These are phyloP conservation scores for Macquaria australasica DNA, from an alignment of 2,113 vertebrate species.

Conservation along the genomic window DNA sequence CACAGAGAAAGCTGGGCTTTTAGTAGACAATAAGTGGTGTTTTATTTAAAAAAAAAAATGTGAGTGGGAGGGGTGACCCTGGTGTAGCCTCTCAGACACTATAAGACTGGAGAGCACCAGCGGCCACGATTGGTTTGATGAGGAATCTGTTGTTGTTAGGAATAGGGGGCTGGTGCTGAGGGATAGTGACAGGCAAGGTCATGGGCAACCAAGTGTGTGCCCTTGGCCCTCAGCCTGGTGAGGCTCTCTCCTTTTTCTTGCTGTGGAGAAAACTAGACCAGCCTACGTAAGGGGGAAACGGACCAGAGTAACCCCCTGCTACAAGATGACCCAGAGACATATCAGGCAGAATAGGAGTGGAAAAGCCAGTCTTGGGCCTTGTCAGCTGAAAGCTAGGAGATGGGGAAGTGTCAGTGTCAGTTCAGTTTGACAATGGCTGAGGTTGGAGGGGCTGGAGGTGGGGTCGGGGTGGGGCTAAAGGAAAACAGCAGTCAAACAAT, in stretches of 20 bases:
- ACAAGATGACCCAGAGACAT: slow-evolving; percentile 83
- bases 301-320: slow-evolving; percentile 37
- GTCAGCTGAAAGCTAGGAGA: slow-evolving; percentile 81
- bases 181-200: slow-evolving; percentile 85
- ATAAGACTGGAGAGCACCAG: slow-evolving; percentile 63
- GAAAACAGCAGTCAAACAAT: slow-evolving; percentile 66
- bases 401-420: slow-evolving; percentile 77
- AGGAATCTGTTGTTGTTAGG: slow-evolving; percentile 70
- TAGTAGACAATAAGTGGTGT: slow-evolving; percentile 90
- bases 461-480: slow-evolving; percentile 40
- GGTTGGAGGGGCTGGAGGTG: slow-evolving; percentile 65
- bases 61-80: slow-evolving; percentile 37
- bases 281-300: slow-evolving; percentile 61
- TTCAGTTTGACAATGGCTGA: slow-evolving; percentile 75
- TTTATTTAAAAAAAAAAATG: slow-evolving; percentile 84
- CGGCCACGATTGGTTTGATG: slow-evolving; percentile 70
- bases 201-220: slow-evolving; percentile 76
- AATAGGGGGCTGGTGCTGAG: slow-evolving; percentile 70
- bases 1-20: slow-evolving; percentile 85
- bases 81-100: slow-evolving; percentile 48
- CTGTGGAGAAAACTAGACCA: slow-evolving; percentile 64
- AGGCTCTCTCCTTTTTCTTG: slow-evolving; percentile 60
- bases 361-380: slow-evolving; percentile 77
- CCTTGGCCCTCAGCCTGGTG: slow-evolving; percentile 80
- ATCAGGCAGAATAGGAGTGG: slow-evolving; percentile 77